Conservation (phyloP, 2,113 vertebrate genomes). For the Xerus inauris region DNA sequence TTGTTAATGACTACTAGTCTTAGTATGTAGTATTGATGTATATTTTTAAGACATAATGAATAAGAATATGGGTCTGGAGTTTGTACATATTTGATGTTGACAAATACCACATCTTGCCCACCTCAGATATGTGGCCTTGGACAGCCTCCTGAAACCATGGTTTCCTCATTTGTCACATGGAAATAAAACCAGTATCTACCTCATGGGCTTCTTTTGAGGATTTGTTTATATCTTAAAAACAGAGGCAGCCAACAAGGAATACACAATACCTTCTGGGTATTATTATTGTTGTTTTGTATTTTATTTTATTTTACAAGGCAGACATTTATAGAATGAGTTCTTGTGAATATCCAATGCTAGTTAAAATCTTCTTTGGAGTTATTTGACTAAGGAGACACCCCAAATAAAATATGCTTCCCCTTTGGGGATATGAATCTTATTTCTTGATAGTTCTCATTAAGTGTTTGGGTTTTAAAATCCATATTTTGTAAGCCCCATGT, state of each 20-base stretch:
- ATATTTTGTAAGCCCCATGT: conserved; percentile 57
- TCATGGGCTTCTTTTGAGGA: background rate
- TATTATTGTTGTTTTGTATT: conserved; percentile 15
- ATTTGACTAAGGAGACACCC: background rate
- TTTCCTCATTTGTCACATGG: background rate
- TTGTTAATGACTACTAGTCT: background rate
- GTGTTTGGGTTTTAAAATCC: conserved; percentile 66
- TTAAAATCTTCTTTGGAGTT: conserved; percentile 55
- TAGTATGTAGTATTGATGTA: background rate
- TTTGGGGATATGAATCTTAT: conserved; percentile 62
- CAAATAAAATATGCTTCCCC: background rate
- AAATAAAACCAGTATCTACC: conserved; percentile 5
- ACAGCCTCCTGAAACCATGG: background rate
- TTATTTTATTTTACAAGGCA: conserved; percentile 60
- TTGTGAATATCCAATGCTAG: conserved; percentile 1
- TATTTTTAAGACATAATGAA: background rate
- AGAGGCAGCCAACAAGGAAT: background rate
- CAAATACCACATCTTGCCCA: background rate
- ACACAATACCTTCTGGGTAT: background rate
- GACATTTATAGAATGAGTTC: conserved; percentile 38
- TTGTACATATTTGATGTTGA: background rate
- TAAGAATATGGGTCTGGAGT: background rate
- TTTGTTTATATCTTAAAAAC: background rate
- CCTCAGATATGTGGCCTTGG: background rate
- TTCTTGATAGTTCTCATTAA: conserved; percentile 69